Percentiles rank a stretch among this genome's conserved stretches.
These are phyloP conservation scores for Glaucomys volans DNA, from an alignment of 2,113 vertebrate species.

Conservation along the genomic window DNA sequence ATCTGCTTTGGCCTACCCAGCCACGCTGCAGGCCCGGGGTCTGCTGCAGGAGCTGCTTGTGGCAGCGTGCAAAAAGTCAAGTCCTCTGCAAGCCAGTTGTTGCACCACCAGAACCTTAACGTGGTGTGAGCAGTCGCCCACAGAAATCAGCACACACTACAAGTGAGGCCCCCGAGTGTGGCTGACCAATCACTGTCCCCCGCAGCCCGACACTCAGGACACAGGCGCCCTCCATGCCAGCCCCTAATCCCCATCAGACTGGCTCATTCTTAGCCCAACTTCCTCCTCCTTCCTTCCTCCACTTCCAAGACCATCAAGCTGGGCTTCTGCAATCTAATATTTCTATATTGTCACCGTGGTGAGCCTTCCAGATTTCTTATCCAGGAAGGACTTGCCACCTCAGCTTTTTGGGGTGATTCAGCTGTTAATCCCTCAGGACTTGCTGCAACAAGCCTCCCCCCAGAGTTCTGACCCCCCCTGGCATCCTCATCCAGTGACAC, in stretches of 20 bases:
- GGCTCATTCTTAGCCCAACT: background rate
- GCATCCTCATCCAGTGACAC: background rate
- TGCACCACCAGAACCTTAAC: background rate
- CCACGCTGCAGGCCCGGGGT: background rate
- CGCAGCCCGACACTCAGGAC: too few species aligned
- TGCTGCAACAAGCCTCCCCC: background rate
- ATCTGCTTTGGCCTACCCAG: background rate
- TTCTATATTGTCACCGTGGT: background rate
- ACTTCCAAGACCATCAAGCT: background rate
- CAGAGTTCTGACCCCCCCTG: fast-evolving
- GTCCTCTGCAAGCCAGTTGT: background rate
- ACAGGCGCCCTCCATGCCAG: too few species aligned
- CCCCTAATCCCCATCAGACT: background rate
- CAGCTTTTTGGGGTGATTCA: background rate
- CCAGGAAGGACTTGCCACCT: background rate
- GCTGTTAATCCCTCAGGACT: background rate
- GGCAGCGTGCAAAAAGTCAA: too few species aligned
- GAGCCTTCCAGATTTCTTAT: background rate
- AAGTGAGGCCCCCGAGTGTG: too few species aligned
- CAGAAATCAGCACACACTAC: background rate
- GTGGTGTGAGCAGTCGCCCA: too few species aligned
- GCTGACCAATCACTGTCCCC: too few species aligned
- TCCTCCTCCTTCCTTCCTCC: background rate
- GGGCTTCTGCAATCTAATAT: background rate
- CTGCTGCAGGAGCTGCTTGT: background rate